phyloP scores from a whole-genome alignment of 2,113 vertebrate genomes.

The Pterophyllum scalare region DNA sequence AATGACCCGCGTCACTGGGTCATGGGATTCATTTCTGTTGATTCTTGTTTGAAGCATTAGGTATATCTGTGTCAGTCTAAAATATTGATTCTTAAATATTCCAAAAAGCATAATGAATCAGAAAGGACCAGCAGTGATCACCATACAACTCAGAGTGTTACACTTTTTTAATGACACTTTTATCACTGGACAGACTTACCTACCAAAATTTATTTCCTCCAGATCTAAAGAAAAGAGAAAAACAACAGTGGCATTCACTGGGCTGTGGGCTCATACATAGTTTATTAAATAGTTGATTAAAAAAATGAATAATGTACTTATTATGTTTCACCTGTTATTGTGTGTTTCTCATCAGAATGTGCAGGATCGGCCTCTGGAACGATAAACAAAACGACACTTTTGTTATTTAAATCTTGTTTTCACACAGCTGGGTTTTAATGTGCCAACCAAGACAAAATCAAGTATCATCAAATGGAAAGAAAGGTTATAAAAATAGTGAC shows the following conservation, averaged over 20 bases:
- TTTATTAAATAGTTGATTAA: too few relatives aligned
- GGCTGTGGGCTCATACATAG: neutral
- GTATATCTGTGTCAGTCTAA: neutral
- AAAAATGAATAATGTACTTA: neutral
- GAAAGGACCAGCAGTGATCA: neutral
- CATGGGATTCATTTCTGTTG: neutral
- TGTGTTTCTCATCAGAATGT: constrained; percentile 82
- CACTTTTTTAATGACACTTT: neutral
- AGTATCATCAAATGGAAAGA: neutral
- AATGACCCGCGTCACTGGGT: neutral
- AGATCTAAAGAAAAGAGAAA: constrained; percentile 79
- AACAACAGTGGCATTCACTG: neutral
- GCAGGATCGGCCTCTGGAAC: constrained; percentile 82
- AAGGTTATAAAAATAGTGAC: neutral
- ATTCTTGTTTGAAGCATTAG: neutral
- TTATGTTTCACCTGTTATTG: constrained; percentile 82
- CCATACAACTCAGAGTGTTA: neutral
- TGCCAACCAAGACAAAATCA: neutral
- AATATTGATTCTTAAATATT: neutral
- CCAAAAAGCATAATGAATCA: neutral
- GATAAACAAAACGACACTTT: neutral
- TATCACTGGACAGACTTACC: constrained; percentile 66
- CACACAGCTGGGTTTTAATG: neutral
- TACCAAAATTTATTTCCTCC: constrained; percentile 90
- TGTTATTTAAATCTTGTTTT: neutral